phyloP scores from a whole-genome alignment of 2,113 vertebrate genomes.

The Procavia capensis region DNA sequence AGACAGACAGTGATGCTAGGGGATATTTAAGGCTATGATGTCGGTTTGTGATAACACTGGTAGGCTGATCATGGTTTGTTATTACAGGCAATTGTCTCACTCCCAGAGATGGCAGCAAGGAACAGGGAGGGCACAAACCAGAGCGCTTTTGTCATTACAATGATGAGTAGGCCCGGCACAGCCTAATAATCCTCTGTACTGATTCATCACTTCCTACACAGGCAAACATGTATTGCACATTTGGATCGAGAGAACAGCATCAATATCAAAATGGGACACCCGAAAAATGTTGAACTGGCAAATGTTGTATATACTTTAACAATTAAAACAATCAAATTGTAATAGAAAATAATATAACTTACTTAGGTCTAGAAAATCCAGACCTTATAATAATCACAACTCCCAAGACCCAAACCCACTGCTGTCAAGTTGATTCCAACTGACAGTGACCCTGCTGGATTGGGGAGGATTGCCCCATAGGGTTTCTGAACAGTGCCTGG shows the following conservation, averaged over 20 bases:
- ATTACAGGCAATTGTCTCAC: slow-evolving; percentile 17
- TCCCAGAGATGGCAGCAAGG: not conserved
- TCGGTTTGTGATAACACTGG: not conserved
- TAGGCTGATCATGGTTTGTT: not conserved
- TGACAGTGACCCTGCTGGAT: too few species aligned
- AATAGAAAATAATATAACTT: not conserved
- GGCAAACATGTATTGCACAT: not conserved
- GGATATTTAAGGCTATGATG: not conserved
- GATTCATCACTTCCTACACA: not conserved
- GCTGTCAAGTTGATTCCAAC: too few species aligned
- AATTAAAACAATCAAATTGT: not conserved
- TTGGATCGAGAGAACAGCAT: not conserved
- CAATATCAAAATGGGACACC: not conserved
- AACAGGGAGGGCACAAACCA: not conserved
- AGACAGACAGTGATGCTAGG: not conserved
- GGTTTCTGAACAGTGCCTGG: too few species aligned
- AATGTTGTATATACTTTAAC: not conserved
- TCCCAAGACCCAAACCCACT: too few species aligned
- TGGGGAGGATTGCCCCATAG: too few species aligned
- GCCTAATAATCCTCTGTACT: rapidly evolving
- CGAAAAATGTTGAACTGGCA: not conserved
- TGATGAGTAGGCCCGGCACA: not conserved
- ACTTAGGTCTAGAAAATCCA: not conserved
- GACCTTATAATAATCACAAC: not conserved
- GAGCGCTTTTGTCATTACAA: not conserved